These are phyloP conservation scores for Uropetala carovei DNA, from an alignment of 2,888 invertebrate species.

Conservation along the genomic window DNA sequence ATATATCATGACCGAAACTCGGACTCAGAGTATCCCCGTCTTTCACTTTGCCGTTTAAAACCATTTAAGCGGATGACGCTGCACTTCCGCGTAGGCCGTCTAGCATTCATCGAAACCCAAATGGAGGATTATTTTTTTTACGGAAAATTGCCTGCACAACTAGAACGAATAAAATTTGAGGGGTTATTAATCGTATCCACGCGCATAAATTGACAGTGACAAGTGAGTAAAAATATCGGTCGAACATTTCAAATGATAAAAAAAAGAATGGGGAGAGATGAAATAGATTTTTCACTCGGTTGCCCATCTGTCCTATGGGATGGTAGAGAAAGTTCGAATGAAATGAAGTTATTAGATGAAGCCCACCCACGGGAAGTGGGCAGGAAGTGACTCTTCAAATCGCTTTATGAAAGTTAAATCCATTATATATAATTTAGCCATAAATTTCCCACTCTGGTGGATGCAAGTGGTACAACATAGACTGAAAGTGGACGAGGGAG, in stretches of 20 bases:
- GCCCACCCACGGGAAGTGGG: neutral
- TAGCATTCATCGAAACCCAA: no score
- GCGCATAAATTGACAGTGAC: no score
- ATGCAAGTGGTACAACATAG: neutral
- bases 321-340: neutral
- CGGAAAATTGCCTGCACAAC: no score
- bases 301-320: neutral
- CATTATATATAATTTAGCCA: neutral
- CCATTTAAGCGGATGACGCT: no score
- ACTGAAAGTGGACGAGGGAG: neutral
- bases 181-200: no score
- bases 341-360: neutral
- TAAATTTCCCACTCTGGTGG: neutral
- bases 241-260: neutral
- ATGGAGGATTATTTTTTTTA: no score
- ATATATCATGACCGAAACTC: no score
- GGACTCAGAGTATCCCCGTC: no score
- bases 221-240: neutral
- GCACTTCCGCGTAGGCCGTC: no score
- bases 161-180: no score
- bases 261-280: neutral
- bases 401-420: neutral
- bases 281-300: neutral
- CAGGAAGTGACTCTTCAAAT: conserved; percentile 16
- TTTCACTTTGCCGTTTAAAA: no score